Evolutionary conservation across 2,113 vertebrate genomes (phyloP).

Genomic region (Equus quagga): DNA sequence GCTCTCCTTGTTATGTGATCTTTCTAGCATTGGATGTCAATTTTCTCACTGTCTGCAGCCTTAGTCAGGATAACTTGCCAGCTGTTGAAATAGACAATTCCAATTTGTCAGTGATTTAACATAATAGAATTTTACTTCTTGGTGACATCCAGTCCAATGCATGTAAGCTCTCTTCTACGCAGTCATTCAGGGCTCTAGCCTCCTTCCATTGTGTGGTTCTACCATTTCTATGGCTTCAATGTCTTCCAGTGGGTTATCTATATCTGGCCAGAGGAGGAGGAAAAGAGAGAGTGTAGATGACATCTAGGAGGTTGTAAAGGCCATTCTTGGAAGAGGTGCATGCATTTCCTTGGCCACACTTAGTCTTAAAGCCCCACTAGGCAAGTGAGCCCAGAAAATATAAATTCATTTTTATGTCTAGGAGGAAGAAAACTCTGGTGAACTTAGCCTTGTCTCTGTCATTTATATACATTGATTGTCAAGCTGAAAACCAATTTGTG

Average conservation of each 20-base stretch:
- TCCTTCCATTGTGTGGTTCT: too few species aligned
- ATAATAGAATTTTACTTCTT: neutral
- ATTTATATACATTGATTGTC: neutral
- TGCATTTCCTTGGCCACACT: neutral
- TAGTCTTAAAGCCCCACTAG: neutral
- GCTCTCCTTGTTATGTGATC: neutral
- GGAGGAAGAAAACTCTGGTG: neutral
- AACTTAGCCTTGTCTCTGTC: neutral
- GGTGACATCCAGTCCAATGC: neutral
- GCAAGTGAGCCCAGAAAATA: neutral
- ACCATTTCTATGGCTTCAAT: neutral
- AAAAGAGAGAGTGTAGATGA: neutral
- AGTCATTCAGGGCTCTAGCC: neutral
- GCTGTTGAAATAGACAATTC: neutral
- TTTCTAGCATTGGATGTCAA: neutral
- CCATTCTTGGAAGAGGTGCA: neutral
- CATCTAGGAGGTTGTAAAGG: neutral
- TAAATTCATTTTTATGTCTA: neutral
- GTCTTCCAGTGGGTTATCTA: neutral
- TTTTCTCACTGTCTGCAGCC: neutral
- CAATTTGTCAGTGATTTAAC: neutral
- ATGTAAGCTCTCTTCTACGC: neutral
- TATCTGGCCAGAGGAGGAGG: neutral
- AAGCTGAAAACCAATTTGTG: neutral
- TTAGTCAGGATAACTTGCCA: neutral